These are phyloP conservation scores for Prochilodus magdalenae DNA, from an alignment of 2,113 vertebrate species.

Conservation along the genomic window DNA sequence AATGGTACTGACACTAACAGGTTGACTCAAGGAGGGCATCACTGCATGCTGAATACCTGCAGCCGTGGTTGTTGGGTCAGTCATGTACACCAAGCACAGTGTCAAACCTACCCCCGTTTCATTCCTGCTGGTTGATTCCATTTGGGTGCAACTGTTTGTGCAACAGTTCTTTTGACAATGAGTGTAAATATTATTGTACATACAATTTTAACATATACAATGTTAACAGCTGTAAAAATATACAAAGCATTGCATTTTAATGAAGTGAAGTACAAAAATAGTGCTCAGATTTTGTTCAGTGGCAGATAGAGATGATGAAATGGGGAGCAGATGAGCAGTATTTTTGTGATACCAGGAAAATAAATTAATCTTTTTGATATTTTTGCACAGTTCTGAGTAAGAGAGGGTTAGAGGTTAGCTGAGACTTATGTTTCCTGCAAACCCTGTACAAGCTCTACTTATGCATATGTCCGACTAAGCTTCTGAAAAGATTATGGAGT, in stretches of 20 bases:
- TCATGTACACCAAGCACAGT: no score
- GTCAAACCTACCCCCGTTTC: no score
- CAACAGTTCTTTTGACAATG: no score
- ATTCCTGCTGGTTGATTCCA: no score
- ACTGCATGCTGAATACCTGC: no score
- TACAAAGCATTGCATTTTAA: neutral
- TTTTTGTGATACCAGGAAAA: neutral
- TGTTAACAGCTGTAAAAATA: neutral
- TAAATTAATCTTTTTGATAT: neutral
- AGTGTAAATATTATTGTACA: neutral
- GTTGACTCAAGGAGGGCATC: no score
- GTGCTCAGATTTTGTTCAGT: neutral
- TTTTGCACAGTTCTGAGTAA: neutral
- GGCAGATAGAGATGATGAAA: neutral
- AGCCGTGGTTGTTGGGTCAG: no score
- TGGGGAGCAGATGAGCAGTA: neutral
- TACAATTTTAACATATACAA: neutral
- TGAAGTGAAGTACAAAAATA: neutral
- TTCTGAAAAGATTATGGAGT: neutral
- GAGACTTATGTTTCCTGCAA: neutral
- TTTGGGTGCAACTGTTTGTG: no score
- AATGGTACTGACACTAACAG: no score
- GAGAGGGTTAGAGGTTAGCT: neutral
- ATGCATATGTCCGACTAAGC: neutral
- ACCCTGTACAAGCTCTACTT: slow-evolving; percentile 5